These are phyloP conservation scores for Pemphredon lugubris DNA, from an alignment of 2,888 invertebrate species.

Conservation along the genomic window DNA sequence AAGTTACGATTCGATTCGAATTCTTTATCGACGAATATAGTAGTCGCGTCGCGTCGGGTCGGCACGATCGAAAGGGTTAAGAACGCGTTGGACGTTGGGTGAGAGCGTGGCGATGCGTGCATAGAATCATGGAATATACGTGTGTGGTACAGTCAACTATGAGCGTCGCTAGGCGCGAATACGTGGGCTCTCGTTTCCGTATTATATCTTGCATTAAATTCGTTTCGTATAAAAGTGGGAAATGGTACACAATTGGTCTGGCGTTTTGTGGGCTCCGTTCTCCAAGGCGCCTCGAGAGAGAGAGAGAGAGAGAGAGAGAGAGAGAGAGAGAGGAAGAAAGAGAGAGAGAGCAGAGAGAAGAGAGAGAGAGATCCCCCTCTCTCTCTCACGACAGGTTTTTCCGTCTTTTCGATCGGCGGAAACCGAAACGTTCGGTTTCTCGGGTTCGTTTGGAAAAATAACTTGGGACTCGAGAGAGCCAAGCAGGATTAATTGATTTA, in stretches of 20 bases:
- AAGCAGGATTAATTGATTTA: constrained; percentile 29
- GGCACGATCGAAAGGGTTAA: too few species aligned
- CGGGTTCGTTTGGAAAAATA: not conserved
- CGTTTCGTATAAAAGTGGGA: constrained; percentile 75
- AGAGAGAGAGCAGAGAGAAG: too few species aligned
- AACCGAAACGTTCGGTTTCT: not conserved
- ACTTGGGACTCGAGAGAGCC: not conserved
- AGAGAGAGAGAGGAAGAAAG: too few species aligned
- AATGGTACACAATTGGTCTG: constrained; percentile 72
- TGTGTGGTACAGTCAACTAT: too few species aligned
- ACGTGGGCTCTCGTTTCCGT: constrained; percentile 21
- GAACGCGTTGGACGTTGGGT: too few species aligned
- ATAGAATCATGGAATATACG: too few species aligned
- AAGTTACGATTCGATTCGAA: too few species aligned
- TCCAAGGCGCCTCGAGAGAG: constrained; percentile 38
- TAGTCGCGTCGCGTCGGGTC: too few species aligned
- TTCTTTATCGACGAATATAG: too few species aligned
- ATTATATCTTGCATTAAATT: constrained; percentile 22
- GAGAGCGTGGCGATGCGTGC: too few species aligned
- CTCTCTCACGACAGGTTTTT: constrained; percentile 4
- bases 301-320: too few species aligned
- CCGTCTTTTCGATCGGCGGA: constrained; percentile 7
- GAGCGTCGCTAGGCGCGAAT: constrained; percentile 45
- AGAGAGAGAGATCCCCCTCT: too few species aligned
- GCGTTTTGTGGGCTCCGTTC: constrained; percentile 51